These are phyloP conservation scores for Brachynemurus nebulosus DNA, from an alignment of 2,888 invertebrate genomes.

Conservation along the genomic window DNA sequence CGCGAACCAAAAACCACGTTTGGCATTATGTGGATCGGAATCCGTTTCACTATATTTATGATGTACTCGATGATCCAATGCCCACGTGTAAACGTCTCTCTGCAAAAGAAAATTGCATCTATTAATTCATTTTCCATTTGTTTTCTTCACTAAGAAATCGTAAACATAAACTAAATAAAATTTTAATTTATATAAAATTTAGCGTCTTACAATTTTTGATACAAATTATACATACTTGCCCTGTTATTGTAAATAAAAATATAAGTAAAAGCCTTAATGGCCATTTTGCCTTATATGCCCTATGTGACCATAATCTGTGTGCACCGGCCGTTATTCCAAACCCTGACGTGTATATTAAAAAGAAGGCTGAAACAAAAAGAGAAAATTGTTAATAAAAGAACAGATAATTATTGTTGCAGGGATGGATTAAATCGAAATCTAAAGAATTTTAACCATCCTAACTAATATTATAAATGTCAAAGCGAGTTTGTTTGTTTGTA, in stretches of 20 bases:
- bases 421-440: too few relatives aligned
- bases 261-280: slow-evolving; percentile 53
- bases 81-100: slow-evolving; percentile 78
- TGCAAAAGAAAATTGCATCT: slow-evolving; percentile 29
- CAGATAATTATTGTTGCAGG: too few relatives aligned
- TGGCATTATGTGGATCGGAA: slow-evolving; percentile 72
- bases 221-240: slow-evolving; percentile 44
- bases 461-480: too few relatives aligned
- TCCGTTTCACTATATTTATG: slow-evolving; percentile 81
- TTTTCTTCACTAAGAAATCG: background rate
- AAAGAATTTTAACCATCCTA: too few relatives aligned
- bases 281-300: slow-evolving; percentile 59
- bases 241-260: slow-evolving; percentile 61
- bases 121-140: background rate
- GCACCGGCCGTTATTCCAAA: slow-evolving; percentile 74
- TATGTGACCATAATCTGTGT: slow-evolving; percentile 68
- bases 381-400: background rate
- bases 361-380: slow-evolving; percentile 34
- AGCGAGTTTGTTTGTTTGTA: too few relatives aligned
- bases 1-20: slow-evolving; percentile 78
- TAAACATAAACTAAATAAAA: background rate
- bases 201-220: background rate
- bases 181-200: background rate
- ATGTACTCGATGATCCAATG: slow-evolving; percentile 74
- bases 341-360: slow-evolving; percentile 55